Percentiles rank a stretch among this genome's conserved stretches.
Evolutionary conservation across 2,888 invertebrate genomes (phyloP).

Genomic region (Suillia variegata): DNA sequence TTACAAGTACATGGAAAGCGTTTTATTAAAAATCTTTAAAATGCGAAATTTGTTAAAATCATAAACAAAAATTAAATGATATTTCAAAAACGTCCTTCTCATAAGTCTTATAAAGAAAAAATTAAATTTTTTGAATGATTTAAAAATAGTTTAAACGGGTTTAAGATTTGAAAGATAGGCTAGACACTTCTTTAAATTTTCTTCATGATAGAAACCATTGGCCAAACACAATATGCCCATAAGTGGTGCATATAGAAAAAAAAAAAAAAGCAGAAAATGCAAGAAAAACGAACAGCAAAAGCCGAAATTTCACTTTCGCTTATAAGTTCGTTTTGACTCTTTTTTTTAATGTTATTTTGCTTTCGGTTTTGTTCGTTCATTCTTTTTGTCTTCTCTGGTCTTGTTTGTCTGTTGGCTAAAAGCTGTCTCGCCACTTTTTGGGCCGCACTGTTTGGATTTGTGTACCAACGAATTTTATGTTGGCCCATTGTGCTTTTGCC

Average conservation of each 20-base stretch:
- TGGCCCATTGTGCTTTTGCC: conserved; percentile 18
- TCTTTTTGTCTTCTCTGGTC: conserved; percentile 51
- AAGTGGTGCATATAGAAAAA: background rate
- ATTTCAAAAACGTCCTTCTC: too few relatives aligned
- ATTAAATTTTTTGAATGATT: too few relatives aligned
- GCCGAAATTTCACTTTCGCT: conserved; percentile 62
- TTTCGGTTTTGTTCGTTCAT: conserved; percentile 62
- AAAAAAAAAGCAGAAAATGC: background rate
- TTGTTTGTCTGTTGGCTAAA: conserved; percentile 15
- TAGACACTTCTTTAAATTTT: too few relatives aligned
- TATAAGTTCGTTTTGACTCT: conserved; percentile 36
- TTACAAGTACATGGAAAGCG: too few relatives aligned
- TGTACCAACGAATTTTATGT: conserved; percentile 16
- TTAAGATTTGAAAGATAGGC: too few relatives aligned
- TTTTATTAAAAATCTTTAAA: too few relatives aligned
- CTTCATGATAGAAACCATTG: too few relatives aligned
- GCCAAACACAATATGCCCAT: too few relatives aligned
- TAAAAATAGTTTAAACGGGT: too few relatives aligned
- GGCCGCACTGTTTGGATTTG: conserved; percentile 3
- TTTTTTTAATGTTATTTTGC: conserved; percentile 28
- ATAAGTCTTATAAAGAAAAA: too few relatives aligned
- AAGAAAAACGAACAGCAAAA: conserved; percentile 34
- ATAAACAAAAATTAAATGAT: too few relatives aligned
- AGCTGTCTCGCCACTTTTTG: conserved; percentile 15
- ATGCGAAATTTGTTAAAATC: too few relatives aligned